These are phyloP conservation scores for Okamejei kenojei DNA, from an alignment of 2,797 vertebrate species.

Conservation along the genomic window DNA sequence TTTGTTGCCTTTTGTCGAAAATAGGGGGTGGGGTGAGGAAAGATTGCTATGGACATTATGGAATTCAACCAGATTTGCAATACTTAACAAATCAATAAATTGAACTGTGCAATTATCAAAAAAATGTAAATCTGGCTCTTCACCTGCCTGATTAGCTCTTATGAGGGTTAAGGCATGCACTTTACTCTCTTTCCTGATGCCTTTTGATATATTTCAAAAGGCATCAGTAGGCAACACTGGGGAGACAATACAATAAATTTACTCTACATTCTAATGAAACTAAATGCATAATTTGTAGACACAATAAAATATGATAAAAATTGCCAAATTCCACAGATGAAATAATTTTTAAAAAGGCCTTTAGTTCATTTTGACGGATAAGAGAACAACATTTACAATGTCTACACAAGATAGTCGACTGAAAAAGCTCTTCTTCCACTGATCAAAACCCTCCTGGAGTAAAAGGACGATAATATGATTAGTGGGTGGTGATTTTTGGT, in stretches of 20 bases:
- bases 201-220: background rate
- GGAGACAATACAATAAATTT: constrained; percentile 13
- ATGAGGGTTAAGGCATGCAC: background rate
- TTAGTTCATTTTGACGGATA: background rate
- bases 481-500: background rate
- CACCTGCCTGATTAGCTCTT: background rate
- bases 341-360: too few species aligned
- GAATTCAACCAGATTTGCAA: background rate
- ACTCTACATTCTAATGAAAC: too few species aligned
- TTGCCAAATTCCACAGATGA: too few species aligned
- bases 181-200: background rate
- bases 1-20: too few species aligned
- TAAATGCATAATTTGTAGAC: too few species aligned
- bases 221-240: background rate
- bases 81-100: constrained; percentile 2
- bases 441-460: background rate
- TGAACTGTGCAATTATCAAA: background rate
- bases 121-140: background rate
- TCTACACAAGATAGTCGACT: background rate
- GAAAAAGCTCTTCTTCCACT: background rate
- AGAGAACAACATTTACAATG: background rate
- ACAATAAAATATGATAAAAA: too few species aligned
- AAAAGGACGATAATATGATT: background rate
- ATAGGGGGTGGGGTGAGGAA: background rate
- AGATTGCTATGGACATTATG: background rate